phyloP scores from a whole-genome alignment of 2,113 vertebrate species.

The Eira barbara region DNA sequence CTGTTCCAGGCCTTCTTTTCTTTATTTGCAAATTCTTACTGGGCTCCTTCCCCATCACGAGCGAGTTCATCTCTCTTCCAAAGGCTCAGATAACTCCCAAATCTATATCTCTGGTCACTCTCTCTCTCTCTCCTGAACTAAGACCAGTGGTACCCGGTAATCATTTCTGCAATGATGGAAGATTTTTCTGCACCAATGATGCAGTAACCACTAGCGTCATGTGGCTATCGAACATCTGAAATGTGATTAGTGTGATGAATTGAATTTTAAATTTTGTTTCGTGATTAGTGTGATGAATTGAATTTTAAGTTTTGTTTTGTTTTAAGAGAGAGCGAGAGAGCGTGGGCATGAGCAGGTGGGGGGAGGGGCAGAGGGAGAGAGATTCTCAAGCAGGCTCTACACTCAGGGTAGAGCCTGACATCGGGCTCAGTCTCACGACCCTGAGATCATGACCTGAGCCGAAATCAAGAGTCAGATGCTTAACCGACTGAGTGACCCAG shows the following conservation, averaged over 20 bases:
- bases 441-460: not conserved
- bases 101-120: not conserved
- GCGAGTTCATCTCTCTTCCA: not conserved
- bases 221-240: not conserved
- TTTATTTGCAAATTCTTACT: not conserved
- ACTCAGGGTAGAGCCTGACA: not conserved
- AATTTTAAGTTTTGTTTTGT: not conserved
- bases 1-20: not conserved
- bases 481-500: not conserved
- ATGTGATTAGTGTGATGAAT: not conserved
- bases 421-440: not conserved
- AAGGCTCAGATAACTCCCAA: not conserved
- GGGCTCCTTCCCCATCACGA: not conserved
- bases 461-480: not conserved
- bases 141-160: not conserved
- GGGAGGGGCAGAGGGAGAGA: not conserved
- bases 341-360: not conserved
- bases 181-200: not conserved
- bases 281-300: not conserved
- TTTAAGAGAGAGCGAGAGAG: not conserved
- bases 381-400: not conserved
- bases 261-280: not conserved
- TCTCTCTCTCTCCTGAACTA: not conserved
- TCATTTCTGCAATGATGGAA: not conserved
- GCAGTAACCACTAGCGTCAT: not conserved